Evolutionary conservation across 2,797 vertebrate genomes (phyloP), one percentile per base, ranked within the genome.

Genomic region (Anisognathus igniventris): DNA sequence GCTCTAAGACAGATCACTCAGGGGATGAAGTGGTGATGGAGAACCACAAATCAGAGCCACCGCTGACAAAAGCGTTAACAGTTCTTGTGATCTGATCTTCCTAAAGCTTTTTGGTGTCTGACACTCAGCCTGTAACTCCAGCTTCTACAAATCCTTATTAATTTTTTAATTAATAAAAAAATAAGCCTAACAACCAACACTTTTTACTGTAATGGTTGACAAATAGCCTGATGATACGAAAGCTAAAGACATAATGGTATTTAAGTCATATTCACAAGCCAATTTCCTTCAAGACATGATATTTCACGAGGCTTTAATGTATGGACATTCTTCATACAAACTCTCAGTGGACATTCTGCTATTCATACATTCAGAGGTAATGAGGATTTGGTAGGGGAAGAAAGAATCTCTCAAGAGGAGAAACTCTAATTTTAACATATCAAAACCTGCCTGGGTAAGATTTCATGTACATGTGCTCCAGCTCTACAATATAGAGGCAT

Each of bases 21-120:
- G 11, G 27, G 10, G 11, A 28, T 14, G 13, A 35, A 88, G 33
- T 2, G 8, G 39, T 16, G 18, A 83, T 17, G 13, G 31, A 88
- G 54, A 48, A 35, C 33, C 35, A 66, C 51, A 72, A 58, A 66
- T 50, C 47, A 57, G 51, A 50, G n/a, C 9, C 12, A 16, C 7
- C 0, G 0, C 31, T 37, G 30, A 45, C 57, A 61, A 68, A 76
- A 88, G 31, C 0, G 0, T 13, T 31, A 62, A 17, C 58, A 47
- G 14, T 30, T 50, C 71, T 82, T 42, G 27, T 54, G 27, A 74
- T 58, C 35, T 40, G 20, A 90, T 50, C 35, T 88, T 90, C 71
- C n/a, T 54, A 31, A 57, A 62, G 42, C 17, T 17, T 44, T 51
- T 25, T 22, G 28, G 25, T 6, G 12, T 35, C 60, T 73, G 33